Evolutionary conservation across 2,888 invertebrate species (phyloP), one percentile per base, ranked within the genome.

Genomic region (Rhingia rostrata): DNA sequence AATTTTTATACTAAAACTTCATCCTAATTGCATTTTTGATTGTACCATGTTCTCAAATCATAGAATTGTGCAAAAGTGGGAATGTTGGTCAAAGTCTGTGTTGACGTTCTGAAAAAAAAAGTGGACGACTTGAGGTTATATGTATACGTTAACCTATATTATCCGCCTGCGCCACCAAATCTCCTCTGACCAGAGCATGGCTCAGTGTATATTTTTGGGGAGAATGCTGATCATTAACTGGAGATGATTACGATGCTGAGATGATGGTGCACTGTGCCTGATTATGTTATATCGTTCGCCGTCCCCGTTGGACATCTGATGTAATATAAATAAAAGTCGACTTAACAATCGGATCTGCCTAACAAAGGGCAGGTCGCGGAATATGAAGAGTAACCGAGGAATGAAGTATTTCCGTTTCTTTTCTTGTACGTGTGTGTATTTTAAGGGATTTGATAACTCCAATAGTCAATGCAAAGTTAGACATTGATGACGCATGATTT

Each of bases 311-410:
- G 22, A 66, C n/a, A 22, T 72, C 72, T 72, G 72, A 72, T 72
- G 72, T 72, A 72, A 72, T 41, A 58, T 49, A 49, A 3, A n/a
- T 32, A 5, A 1, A 41, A n/a, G 47, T 1, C 3, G 12, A n/a
- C 22, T 9, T 10, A n/a, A 4, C 14, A n/a, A 22, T 10, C 10
- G 14, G 7, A 39, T 30, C 2, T 30, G 37, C 12, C 56, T n/a
- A 60, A 58, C 39, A 49, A 69, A 58, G 69, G 70, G 64, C 70
- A 60, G 69, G 58, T 69, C 67, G 54, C 45, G 54, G 67, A 22
- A 1, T 67, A 32, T 39, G 53, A 10, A 45, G 22, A 22, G 22
- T 22, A 22, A 22, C 22, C n/a, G n/a, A n/a, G n/a, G 22, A 22
- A 22, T 22, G 22, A 22, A 22, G 22, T 22, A 22, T 22, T 22